phyloP scores from a whole-genome alignment of 2,797 vertebrate genomes.

The Dipus sagitta region DNA sequence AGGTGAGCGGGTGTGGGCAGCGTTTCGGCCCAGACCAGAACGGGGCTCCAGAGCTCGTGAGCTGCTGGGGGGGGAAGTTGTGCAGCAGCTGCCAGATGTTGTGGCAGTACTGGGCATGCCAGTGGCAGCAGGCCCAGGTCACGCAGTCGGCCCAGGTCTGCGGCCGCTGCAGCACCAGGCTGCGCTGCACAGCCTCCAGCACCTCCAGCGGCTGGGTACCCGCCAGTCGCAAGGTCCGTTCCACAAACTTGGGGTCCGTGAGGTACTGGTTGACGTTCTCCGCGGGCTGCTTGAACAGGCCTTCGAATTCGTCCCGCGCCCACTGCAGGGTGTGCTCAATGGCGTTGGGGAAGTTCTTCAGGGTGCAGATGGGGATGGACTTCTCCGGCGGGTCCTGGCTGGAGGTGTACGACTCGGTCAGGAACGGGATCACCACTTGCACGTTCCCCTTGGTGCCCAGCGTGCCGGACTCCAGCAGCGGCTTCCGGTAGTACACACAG shows the following conservation, averaged over 20 bases:
- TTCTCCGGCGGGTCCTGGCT: conserved; percentile 98
- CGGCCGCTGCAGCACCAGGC: too few species aligned
- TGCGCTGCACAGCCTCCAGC: conserved; percentile 10
- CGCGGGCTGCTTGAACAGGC: conserved; percentile 96
- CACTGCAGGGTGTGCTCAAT: conserved; percentile 98
- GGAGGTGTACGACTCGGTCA: conserved; percentile 98
- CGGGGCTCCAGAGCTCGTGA: conserved; percentile 95
- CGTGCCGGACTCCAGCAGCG: conserved; percentile 96
- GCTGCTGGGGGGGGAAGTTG: conserved; percentile 92
- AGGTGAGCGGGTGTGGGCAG: conserved; percentile 95
- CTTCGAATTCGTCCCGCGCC: conserved; percentile 98
- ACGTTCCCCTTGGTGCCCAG: conserved; percentile 97
- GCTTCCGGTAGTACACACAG: conserved; percentile 97
- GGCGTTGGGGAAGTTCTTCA: conserved; percentile 98
- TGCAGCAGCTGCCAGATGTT: too few species aligned
- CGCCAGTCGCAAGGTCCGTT: too few species aligned
- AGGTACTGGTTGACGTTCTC: conserved; percentile 97
- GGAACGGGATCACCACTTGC: conserved; percentile 97
- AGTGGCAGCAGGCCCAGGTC: conserved; percentile 90
- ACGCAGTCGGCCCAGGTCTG: too few species aligned
- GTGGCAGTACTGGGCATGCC: conserved; percentile 86
- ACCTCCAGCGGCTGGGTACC: too few species aligned
- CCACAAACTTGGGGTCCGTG: conserved; percentile 93
- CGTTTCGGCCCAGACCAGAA: conserved; percentile 99
- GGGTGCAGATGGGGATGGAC: conserved; percentile 97